Evolutionary conservation across 2,888 invertebrate genomes (phyloP).

Genomic region (Lasius platythorax): DNA sequence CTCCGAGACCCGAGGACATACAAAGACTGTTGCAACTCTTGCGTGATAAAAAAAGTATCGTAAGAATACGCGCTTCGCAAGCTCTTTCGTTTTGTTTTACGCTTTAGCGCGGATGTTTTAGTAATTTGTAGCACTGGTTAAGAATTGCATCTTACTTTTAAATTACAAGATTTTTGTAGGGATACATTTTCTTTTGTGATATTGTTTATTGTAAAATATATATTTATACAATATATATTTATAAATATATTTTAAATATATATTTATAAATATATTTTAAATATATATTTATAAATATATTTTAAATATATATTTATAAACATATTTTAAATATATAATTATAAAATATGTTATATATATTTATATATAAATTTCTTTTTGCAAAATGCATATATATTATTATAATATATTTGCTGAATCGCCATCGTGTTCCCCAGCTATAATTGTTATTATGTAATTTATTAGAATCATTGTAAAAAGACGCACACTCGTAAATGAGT

Average conservation of each 20-base stretch:
- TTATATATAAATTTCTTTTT: conserved; percentile 52
- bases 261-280: neutral
- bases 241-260: neutral
- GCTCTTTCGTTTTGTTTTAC: conserved; percentile 79
- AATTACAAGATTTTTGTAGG: conserved; percentile 26
- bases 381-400: conserved; percentile 61
- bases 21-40: conserved; percentile 82
- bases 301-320: neutral
- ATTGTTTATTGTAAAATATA: conserved; percentile 2
- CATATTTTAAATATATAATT: neutral
- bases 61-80: conserved; percentile 80
- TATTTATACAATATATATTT: neutral
- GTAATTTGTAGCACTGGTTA: neutral
- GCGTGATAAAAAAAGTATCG: conserved; percentile 78
- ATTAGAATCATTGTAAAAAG: conserved; percentile 65
- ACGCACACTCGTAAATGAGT: conserved; percentile 68
- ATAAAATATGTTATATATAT: conserved; percentile 63
- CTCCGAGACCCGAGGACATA: conserved; percentile 80
- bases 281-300: neutral
- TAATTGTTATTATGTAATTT: conserved; percentile 1
- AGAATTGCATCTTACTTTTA: conserved; percentile 10
- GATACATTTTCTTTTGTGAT: conserved; percentile 23
- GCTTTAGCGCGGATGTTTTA: conserved; percentile 2
- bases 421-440: neutral
- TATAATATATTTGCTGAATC: neutral